Evolutionary conservation across 2,797 vertebrate genomes (phyloP), one percentile per base, ranked within the genome.

Genomic region (Enteromius afrohamiltoni): DNA sequence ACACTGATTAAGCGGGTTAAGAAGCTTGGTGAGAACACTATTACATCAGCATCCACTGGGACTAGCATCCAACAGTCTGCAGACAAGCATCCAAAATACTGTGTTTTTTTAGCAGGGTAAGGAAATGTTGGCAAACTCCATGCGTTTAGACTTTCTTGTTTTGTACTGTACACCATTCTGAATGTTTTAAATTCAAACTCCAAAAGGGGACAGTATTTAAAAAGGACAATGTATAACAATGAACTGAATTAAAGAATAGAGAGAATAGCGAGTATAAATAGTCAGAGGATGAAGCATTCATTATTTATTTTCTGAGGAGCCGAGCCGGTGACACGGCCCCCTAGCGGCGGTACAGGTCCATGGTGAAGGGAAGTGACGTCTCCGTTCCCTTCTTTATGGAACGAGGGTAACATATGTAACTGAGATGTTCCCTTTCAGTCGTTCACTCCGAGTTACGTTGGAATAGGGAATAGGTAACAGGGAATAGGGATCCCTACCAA

Each of bases 11-110:
- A 23, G 7, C 14, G 16, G 53, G 23, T 37, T 81, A 74, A 81
- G 40, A 73, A 70, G 67, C 67, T 58, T 58, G 40, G 42, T 74
- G 79, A 73, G 14, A 53, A 80, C 19, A 81, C 67, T 40, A 71
- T 62, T 26, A 51, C 42, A 82, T 74, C 70, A 40, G n/a, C 29
- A 53, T 82, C 19, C 80, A 75, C 5, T 17, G 58, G 42, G 69
- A 49, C 53, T 14, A 23, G 42, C 80, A 73, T 80, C 53, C 79
- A 80, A 31, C 23, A 71, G 37, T 60, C 37, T 45, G n/a, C 13
- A 51, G 64, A 79, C 42, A 47, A 79, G 77, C 45, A 79, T 51
- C 47, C 62, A 68, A 79, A 62, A 67, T 23, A 37, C 23, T 26
- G 58, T 2, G 4, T 34, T 34, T 60, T 70, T 58, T 60, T 42